These are phyloP conservation scores for Halictus rubicundus DNA, from an alignment of 1,140 invertebrate species.

Conservation along the genomic window DNA sequence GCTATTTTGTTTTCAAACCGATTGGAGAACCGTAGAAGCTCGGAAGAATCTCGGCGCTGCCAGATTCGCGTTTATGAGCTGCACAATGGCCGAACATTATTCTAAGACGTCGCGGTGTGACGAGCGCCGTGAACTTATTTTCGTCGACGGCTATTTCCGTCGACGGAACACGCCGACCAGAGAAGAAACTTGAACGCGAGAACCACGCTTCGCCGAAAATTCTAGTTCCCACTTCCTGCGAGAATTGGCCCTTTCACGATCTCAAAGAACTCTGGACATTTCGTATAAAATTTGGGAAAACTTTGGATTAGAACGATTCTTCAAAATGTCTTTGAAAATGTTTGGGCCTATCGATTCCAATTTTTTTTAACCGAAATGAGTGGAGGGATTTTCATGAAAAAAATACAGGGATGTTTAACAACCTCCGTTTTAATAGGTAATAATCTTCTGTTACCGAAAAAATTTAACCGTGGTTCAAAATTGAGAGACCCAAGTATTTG, in stretches of 20 bases:
- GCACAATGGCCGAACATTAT: conserved; percentile 68
- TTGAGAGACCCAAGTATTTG: too few species aligned
- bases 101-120: conserved; percentile 69
- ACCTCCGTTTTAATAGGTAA: too few species aligned
- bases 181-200: conserved; percentile 43
- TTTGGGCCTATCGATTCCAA: too few species aligned
- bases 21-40: background rate
- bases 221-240: conserved; percentile 25
- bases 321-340: too few species aligned
- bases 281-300: too few species aligned
- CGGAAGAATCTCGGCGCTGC: background rate
- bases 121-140: conserved; percentile 74
- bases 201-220: conserved; percentile 29
- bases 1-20: background rate
- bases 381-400: too few species aligned
- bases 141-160: conserved; percentile 74
- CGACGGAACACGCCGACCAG: conserved; percentile 42
- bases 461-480: too few species aligned
- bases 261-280: background rate
- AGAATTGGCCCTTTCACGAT: background rate
- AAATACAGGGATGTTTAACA: too few species aligned
- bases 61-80: background rate
- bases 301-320: too few species aligned
- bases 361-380: too few species aligned
- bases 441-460: too few species aligned